A percentile compares a stretch with the other conserved stretches of the same genome.
These are phyloP conservation scores for Ridgeia piscesae DNA, from an alignment of 1,140 invertebrate species.

Conservation along the genomic window DNA sequence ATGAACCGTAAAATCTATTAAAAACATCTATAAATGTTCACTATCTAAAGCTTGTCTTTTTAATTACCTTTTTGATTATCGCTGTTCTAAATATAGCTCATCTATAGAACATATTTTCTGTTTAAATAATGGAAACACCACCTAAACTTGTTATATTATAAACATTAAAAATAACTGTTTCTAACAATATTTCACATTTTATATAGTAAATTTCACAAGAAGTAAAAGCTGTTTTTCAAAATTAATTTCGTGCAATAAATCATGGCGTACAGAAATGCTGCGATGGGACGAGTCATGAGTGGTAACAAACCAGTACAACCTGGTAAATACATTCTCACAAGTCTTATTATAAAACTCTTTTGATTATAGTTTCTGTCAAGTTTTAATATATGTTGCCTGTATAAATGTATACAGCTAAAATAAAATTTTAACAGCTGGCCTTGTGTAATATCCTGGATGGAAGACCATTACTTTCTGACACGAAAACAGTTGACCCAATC, in stretches of 20 bases:
- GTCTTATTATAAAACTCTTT: too few relatives aligned
- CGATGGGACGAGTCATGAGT: too few relatives aligned
- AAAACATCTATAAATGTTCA: neutral
- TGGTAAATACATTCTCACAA: too few relatives aligned
- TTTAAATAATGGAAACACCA: neutral
- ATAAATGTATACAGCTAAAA: neutral
- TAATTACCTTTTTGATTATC: neutral
- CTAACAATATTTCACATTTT: neutral
- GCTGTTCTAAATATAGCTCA: neutral
- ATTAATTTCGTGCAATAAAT: too few relatives aligned
- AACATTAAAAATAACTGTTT: neutral
- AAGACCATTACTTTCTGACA: neutral
- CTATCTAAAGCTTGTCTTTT: neutral
- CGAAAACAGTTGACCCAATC: neutral
- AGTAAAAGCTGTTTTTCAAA: too few relatives aligned
- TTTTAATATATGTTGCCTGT: neutral
- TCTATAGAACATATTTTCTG: neutral
- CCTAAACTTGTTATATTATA: neutral
- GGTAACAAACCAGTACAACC: too few relatives aligned
- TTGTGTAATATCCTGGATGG: neutral
- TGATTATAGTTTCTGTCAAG: too few relatives aligned
- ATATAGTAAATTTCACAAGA: too few relatives aligned
- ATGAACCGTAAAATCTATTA: neutral
- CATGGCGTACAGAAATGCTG: too few relatives aligned
- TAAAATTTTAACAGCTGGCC: neutral